Evolutionary conservation across 2,113 vertebrate genomes (phyloP).

Genomic region (Mystacornis crossleyi): DNA sequence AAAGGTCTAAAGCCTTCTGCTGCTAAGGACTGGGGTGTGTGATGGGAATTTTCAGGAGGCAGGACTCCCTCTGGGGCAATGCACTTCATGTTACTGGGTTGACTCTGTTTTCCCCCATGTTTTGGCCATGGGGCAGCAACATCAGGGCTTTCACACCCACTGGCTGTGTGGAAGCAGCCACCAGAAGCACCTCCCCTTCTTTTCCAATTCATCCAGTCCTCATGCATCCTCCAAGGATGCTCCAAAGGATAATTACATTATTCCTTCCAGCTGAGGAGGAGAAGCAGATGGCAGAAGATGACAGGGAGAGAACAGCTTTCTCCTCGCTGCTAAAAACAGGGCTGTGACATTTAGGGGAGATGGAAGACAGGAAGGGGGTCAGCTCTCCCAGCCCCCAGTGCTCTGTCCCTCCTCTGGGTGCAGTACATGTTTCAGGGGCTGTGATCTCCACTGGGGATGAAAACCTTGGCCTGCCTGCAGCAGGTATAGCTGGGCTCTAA

Average conservation of each 20-base stretch:
- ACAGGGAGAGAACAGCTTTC: background rate
- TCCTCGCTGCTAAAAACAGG: background rate
- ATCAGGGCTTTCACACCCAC: background rate
- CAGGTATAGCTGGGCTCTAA: background rate
- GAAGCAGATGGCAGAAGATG: background rate
- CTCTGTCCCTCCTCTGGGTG: background rate
- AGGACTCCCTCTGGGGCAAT: background rate
- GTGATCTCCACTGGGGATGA: background rate
- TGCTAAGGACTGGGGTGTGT: background rate
- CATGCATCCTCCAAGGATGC: background rate
- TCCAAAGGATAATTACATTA: background rate
- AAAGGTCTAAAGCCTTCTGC: background rate
- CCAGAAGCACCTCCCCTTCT: background rate
- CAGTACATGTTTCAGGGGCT: background rate
- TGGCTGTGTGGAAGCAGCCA: background rate
- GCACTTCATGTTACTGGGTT: fast-evolving
- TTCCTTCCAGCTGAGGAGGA: background rate
- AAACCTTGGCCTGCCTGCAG: background rate
- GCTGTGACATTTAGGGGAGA: background rate
- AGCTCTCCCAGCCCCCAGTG: background rate
- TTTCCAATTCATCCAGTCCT: background rate
- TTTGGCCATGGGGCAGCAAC: background rate
- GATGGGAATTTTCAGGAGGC: background rate
- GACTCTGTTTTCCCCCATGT: fast-evolving
- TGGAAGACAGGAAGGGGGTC: background rate